Conservation (phyloP, 2,797 vertebrate species). For the Pipistrellus pygmaeus region DNA sequence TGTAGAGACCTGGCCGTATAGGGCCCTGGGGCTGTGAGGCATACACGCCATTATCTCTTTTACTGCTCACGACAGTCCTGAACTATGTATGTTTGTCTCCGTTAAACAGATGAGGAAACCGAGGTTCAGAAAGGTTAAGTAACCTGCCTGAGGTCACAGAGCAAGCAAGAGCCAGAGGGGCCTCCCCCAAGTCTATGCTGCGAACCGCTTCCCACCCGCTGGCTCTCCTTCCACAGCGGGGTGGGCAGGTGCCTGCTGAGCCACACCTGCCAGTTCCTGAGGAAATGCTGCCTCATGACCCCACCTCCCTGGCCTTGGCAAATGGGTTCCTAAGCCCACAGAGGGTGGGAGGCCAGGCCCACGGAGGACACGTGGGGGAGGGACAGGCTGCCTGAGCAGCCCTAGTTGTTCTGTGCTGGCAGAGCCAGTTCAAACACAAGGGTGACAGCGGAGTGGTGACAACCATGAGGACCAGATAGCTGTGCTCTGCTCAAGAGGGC, state of each 20-base stretch:
- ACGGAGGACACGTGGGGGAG: neutral
- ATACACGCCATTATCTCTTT: neutral
- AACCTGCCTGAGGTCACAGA: neutral
- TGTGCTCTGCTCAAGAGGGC: neutral
- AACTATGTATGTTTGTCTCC: neutral
- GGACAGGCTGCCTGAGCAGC: neutral
- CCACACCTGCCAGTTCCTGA: neutral
- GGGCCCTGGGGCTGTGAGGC: neutral
- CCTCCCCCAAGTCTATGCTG: neutral
- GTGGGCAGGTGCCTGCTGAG: neutral
- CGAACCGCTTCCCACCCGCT: fast-evolving
- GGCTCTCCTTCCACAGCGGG: neutral
- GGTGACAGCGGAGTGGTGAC: neutral
- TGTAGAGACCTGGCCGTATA: neutral
- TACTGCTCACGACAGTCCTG: neutral
- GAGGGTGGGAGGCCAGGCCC: neutral
- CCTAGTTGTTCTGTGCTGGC: neutral
- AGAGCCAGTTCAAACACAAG: neutral
- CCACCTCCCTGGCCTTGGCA: neutral
- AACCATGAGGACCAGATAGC: neutral
- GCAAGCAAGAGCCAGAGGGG: fast-evolving
- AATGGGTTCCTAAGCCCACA: neutral
- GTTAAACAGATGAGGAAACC: neutral
- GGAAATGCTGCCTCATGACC: neutral
- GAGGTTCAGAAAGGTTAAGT: neutral